Base-by-base conservation (phyloP, 2,888 invertebrate genomes). In the Melanostoma mellinum region DNA sequence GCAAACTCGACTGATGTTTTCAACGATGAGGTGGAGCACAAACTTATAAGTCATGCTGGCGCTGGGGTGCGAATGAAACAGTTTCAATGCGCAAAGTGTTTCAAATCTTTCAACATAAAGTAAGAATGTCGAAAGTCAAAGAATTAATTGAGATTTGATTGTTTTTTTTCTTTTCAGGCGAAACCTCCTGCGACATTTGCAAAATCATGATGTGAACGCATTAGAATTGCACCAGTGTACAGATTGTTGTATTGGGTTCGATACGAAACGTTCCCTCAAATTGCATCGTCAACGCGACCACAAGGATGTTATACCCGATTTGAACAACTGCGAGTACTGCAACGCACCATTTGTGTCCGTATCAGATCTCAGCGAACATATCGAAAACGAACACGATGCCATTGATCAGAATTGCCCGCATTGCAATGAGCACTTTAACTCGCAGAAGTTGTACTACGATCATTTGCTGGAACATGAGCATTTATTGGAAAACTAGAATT, bases 31-130 rank as follows among this genome's bases (percentile, higher is more conserved):
- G 5, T 55, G 9, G 36, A 56, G n/a, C 58, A 48, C 2, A 53
- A 48, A 8, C 36, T 74, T 4, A 71, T 86, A 8, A 79, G 81
- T 0, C 86, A 86, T 33, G 76, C 86, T 3, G 86, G 87, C 2
- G 86, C 87, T 44, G 76, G 86, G 10, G 60, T 85, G 58, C 86
- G 88, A 40, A 87, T 86, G n/a, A 88, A 88, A 69, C 87, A 88
- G 53, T 89, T 87, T 81, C 88, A 89, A 74, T 89, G 89, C 63
- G 87, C 88, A 4, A 88, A 87, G 77, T 89, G 89, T 77, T 88
- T 87, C 48, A 89, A 89, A 86, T 88, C 87, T 67, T 89, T 89
- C 80, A 87, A 88, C 6, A 87, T 89, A 9, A 89, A 88, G 89
- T 89, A 87, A 80, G 87, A 79, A 79, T 9, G 9, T 42, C 3